phyloP scores from a whole-genome alignment of 2,113 vertebrate species.

The Abramis brama region DNA sequence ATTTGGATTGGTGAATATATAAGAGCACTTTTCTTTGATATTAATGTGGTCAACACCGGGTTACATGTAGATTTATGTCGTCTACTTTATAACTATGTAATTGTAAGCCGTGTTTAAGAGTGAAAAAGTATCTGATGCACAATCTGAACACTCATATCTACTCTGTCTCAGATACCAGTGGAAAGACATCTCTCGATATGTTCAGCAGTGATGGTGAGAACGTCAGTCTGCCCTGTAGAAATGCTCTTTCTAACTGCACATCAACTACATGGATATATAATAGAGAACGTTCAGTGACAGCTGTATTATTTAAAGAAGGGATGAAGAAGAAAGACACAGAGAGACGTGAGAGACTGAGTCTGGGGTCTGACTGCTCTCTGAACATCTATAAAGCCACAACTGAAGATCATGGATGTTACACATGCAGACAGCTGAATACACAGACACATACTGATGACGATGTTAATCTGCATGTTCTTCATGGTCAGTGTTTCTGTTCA shows the following conservation, averaged over 20 bases:
- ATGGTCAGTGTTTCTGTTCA: background rate
- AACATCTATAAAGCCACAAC: background rate
- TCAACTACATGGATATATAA: constrained; percentile 1
- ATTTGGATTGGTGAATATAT: too few species aligned
- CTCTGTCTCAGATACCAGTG: background rate
- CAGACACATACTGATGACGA: too few species aligned
- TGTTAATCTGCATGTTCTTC: background rate
- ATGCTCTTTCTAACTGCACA: background rate
- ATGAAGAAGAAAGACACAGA: background rate
- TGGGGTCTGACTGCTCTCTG: too few species aligned
- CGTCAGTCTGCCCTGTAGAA: background rate
- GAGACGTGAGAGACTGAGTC: background rate
- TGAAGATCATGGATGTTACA: constrained; percentile 19
- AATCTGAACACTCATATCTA: background rate
- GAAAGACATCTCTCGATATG: background rate
- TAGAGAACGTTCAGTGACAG: accelerated
- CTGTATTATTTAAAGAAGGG: background rate
- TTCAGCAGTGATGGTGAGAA: background rate
- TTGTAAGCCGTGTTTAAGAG: background rate
- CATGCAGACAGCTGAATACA: too few species aligned
- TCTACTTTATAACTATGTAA: too few species aligned
- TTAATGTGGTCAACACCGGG: too few species aligned
- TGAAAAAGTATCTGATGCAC: background rate
- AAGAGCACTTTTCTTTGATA: too few species aligned
- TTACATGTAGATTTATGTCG: too few species aligned